Evolutionary conservation across 2,797 vertebrate genomes (phyloP).

Genomic region (Pristis pectinata): DNA sequence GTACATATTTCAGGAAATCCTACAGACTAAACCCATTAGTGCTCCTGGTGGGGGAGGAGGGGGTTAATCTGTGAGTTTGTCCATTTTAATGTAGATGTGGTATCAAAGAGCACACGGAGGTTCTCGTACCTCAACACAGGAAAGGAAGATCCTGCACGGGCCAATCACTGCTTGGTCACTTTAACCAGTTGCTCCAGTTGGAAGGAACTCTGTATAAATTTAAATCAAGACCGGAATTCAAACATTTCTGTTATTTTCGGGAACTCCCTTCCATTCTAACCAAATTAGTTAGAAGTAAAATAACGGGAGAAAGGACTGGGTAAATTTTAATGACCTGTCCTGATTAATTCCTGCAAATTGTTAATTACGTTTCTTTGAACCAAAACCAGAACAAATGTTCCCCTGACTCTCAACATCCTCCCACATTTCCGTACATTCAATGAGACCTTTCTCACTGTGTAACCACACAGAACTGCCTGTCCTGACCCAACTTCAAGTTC

Average conservation of each 20-base stretch:
- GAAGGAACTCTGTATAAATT: neutral
- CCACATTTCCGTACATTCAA: too few relatives aligned
- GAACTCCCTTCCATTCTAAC: neutral
- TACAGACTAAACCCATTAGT: constrained; percentile 74
- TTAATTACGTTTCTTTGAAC: neutral
- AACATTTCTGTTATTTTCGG: neutral
- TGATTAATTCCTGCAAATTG: neutral
- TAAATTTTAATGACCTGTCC: neutral
- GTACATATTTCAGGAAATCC: constrained; percentile 68
- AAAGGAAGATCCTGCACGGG: neutral
- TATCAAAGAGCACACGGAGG: constrained; percentile 25
- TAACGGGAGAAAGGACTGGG: neutral
- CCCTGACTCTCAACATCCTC: too few relatives aligned
- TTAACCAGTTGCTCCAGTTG: neutral
- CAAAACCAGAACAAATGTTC: neutral
- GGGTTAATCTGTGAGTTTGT: constrained; percentile 40
- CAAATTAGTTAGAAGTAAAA: neutral
- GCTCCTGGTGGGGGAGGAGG: constrained; percentile 53
- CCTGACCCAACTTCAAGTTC: too few relatives aligned
- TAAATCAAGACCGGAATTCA: neutral
- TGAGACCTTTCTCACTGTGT: too few relatives aligned
- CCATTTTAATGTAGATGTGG: constrained; percentile 5
- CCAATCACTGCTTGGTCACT: neutral
- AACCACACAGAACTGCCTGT: too few relatives aligned
- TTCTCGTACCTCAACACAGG: constrained; percentile 21